Conservation (phyloP, 2,797 vertebrate genomes). For the Melanotaenia boesemani region DNA sequence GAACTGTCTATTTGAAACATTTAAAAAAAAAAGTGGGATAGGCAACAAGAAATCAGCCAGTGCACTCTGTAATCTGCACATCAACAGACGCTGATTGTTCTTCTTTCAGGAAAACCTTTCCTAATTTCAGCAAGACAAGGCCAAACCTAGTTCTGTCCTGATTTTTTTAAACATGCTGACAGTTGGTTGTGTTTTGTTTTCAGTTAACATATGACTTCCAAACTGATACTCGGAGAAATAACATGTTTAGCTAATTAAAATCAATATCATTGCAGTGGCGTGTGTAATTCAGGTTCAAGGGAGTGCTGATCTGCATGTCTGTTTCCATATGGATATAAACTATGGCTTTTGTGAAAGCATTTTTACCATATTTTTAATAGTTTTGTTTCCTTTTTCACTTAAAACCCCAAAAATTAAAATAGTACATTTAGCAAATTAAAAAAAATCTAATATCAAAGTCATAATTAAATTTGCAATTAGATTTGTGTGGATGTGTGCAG, state of each 20-base stretch:
- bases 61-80: neutral
- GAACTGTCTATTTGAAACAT: neutral
- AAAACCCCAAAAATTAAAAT: too few relatives aligned
- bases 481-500: slow-evolving; percentile 12
- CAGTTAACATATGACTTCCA: neutral
- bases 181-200: neutral
- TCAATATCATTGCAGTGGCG: neutral
- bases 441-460: too few relatives aligned
- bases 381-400: too few relatives aligned
- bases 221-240: neutral
- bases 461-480: neutral
- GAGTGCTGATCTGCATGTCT: neutral
- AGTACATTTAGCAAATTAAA: too few relatives aligned
- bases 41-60: neutral
- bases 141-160: neutral
- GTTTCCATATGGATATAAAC: neutral
- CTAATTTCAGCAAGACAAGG: neutral
- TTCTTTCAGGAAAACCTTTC: neutral
- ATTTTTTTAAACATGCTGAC: neutral
- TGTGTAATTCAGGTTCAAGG: neutral
- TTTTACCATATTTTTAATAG: too few relatives aligned
- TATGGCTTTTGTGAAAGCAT: too few relatives aligned
- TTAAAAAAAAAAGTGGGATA: neutral
- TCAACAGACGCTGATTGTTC: neutral
- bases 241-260: neutral